These are phyloP conservation scores for Dolichallabes microphthalmus DNA, from an alignment of 2,113 vertebrate genomes.

Conservation along the genomic window DNA sequence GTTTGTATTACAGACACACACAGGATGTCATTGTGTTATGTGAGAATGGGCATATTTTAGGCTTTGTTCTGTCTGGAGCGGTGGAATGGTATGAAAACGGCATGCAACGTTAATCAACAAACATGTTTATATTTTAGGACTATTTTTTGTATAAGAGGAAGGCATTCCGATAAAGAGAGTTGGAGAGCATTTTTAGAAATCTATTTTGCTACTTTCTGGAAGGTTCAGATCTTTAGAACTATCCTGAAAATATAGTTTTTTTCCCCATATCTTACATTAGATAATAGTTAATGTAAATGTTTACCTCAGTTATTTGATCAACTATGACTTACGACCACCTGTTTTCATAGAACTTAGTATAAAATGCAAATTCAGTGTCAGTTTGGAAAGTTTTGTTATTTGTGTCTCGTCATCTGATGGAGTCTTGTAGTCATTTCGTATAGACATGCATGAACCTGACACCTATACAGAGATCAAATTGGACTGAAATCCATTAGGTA, in stretches of 20 bases:
- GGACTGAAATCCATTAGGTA: not conserved
- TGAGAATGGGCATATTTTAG: not conserved
- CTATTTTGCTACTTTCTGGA: not conserved
- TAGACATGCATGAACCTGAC: not conserved
- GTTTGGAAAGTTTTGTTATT: not conserved
- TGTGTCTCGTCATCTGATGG: not conserved
- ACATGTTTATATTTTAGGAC: not conserved
- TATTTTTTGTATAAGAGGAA: not conserved
- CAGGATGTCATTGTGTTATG: conserved; percentile 9
- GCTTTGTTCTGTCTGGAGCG: not conserved
- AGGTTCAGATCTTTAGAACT: not conserved
- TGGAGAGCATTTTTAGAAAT: not conserved
- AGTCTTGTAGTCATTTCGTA: not conserved
- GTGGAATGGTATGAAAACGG: not conserved
- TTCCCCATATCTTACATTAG: not conserved
- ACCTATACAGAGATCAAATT: not conserved
- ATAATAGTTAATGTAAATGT: too few relatives aligned
- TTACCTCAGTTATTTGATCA: not conserved
- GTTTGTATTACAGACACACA: conserved; percentile 8
- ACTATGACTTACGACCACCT: too few relatives aligned
- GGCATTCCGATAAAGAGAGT: not conserved
- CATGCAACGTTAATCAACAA: not conserved
- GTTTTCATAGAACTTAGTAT: not conserved
- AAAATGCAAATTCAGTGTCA: not conserved
- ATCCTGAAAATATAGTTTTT: not conserved